Base-by-base conservation (phyloP, 2,888 invertebrate genomes). In the Cephus runcator region DNA sequence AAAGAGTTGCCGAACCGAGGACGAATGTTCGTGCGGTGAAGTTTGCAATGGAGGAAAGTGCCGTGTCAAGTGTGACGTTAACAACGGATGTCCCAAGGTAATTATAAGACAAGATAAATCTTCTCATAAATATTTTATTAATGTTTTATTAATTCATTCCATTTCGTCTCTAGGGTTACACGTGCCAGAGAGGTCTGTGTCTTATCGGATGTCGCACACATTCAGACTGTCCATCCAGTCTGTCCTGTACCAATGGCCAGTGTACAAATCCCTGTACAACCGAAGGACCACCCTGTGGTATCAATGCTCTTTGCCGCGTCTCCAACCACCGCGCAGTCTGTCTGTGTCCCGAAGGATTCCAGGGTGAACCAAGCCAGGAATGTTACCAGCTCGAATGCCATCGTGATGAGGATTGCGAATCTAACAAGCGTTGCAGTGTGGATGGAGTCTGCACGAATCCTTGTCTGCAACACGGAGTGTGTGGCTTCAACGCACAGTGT, bases 401-500 rank as follows among this genome's bases (percentile, higher is more conserved):
- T 77, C 92, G 93, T 75, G 95, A 97, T 88, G 93, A 94, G 12
- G 97, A 97, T 86, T 98, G 98, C 88, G 95, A 95, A 76, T 87
- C 93, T 2, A 96, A 95, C 85, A 97, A 97, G 91, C 93, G 94
- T 82, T 98, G 98, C 88, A 94, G 94, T 83, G 89, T 92, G 15
- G 93, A 93, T 76, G 94, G 95, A 9, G 95, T 95, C 35, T 98
- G 98, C 88, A 95, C 95, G 85, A 97, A 97, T 91, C 97, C 97
- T 1, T 98, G 98, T 88, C 89, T 95, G 75, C 95, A 95, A 86
- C 92, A 93, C 69, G 95, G 95, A 12, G 95, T 95, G 40, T 98
- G 98, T 87, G 98, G 97, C 23, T 92, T 94, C 40, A 97, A 97
- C 90, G 97, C 97, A 0, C 96, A 97, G 85, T 97, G 98, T 87